phyloP scores from a whole-genome alignment of 1,140 invertebrate genomes.

The Teleogryllus occipitalis region DNA sequence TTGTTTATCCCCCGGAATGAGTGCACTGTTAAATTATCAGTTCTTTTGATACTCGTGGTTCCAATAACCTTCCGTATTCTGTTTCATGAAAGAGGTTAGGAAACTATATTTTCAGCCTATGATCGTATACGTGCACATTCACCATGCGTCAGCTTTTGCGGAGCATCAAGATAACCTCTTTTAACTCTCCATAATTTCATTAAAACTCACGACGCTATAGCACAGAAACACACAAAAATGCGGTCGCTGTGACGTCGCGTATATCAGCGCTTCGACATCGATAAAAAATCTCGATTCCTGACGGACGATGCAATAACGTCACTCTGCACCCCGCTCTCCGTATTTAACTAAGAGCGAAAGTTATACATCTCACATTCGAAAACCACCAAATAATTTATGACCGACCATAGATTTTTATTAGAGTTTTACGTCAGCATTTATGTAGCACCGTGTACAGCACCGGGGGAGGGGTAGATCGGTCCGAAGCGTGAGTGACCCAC shows the following conservation, averaged over 20 bases:
- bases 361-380: constrained; percentile 5
- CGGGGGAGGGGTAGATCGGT: no score
- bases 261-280: not conserved
- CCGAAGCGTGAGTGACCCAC: not conserved
- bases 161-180: no score
- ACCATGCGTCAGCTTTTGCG: no score
- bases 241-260: not conserved
- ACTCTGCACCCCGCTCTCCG: not conserved
- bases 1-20: no score
- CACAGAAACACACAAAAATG: not conserved
- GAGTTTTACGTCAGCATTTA: not conserved
- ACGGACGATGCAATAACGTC: not conserved
- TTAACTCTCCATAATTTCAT: not conserved
- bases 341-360: not conserved
- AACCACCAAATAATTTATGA: not conserved
- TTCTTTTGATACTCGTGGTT: no score
- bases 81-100: no score
- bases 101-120: no score
- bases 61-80: no score
- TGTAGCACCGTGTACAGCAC: not conserved
- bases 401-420: constrained; percentile 5
- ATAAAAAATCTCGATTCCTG: not conserved
- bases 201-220: not conserved
- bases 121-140: no score
- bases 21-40: no score